Evolutionary conservation across 2,113 vertebrate species (phyloP), one percentile per base, ranked within the genome.

Genomic region (Tetrax tetrax): DNA sequence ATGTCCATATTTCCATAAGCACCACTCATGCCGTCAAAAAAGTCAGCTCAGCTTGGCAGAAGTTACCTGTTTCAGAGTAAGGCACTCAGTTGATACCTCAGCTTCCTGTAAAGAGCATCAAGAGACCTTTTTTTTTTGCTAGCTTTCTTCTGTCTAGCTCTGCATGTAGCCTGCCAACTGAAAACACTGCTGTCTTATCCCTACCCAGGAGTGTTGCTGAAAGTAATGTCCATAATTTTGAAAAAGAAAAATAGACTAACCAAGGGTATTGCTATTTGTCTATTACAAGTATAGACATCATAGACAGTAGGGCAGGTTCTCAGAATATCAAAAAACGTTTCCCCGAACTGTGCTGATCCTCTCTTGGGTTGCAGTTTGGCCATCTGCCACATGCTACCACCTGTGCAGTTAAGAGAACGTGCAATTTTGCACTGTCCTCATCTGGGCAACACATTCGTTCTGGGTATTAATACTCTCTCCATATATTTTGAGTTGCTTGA

Each of bases 361-460:
- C 1, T 2, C 51, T 66, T n/a, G n/a, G 0, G 3, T 31, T 59
- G 37, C 2, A 2, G 7, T 63, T 81, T 81, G 15, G 15, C n/a
- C 87, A 2, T 50, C 33, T 86, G 18, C 33, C 54, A 10, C 7
- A 37, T 7, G 4, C 13, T 33, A 6, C 0, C 0, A 72, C 45
- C 33, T 51, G 13, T 29, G 9, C 0, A 0, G 41, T 54, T 81
- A 38, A 35, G 50, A 48, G 10, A 50, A n/a, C 53, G 11, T 23
- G 5, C 7, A 25, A 1, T 47, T 89, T 31, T 47, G 7, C 23
- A 14, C 37, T 33, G 69, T 77, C 60, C 38, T 93, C 17, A 15
- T 69, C 72, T 50, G 31, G 47, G 37, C 22, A 70, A 20, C 10
- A 5, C 1, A 1, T 86, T 33, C 6, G 24, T 77, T 54, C 33